These are phyloP conservation scores for Caloenas nicobarica DNA, from an alignment of 2,113 vertebrate genomes.

Conservation along the genomic window DNA sequence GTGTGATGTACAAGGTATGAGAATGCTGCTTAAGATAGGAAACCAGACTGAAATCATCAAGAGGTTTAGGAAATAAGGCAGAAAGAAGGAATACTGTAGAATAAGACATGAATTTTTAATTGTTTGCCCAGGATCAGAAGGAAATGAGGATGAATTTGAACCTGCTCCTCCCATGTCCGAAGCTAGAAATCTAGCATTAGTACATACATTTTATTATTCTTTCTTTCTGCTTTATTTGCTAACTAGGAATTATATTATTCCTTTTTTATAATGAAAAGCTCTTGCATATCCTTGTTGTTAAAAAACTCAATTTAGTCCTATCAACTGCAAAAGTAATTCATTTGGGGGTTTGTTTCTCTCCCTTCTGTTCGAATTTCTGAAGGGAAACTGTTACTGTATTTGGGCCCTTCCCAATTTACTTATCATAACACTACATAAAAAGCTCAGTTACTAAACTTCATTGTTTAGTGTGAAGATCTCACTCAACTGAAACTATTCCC, in stretches of 20 bases:
- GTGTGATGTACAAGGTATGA: background rate
- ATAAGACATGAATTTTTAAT: background rate
- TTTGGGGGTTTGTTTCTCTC: background rate
- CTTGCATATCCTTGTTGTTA: background rate
- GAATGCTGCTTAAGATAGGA: background rate
- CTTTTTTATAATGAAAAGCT: background rate
- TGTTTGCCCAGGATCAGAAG: background rate
- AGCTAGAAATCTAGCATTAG: background rate
- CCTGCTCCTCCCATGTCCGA: background rate
- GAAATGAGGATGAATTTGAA: background rate
- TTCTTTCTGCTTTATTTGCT: background rate
- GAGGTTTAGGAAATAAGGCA: background rate
- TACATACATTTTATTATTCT: background rate
- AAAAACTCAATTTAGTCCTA: background rate
- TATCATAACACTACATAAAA: background rate
- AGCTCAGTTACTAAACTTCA: background rate
- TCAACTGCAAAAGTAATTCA: background rate
- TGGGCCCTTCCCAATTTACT: background rate
- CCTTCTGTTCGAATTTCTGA: background rate
- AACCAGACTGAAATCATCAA: slow-evolving; percentile 36
- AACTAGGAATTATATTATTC: background rate
- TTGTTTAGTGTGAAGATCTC: background rate
- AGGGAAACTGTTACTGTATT: background rate
- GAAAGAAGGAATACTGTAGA: background rate
- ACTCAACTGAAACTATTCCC: background rate